Percentiles rank a stretch among this genome's conserved stretches.
phyloP scores from a whole-genome alignment of 2,888 invertebrate species.

The Andrena marginata region DNA sequence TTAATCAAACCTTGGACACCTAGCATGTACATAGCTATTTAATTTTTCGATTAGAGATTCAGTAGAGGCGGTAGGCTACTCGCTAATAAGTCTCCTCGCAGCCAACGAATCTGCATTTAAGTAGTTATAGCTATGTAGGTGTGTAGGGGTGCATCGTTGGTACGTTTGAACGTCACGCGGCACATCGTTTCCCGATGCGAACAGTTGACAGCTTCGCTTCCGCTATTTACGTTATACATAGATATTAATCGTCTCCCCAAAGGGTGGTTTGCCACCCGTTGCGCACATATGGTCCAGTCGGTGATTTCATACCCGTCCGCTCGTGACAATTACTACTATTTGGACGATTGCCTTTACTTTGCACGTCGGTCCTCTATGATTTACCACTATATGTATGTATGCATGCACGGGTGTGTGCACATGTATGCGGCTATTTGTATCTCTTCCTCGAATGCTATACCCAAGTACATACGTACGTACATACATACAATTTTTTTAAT shows the following conservation, averaged over 20 bases:
- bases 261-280: slow-evolving; percentile 78
- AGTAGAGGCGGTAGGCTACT: too few species aligned
- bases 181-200: neutral
- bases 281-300: slow-evolving; percentile 80
- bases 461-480: too few species aligned
- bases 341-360: slow-evolving; percentile 66
- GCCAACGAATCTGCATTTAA: neutral
- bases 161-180: neutral
- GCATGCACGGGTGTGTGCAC: neutral
- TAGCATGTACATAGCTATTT: slow-evolving; percentile 16
- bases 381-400: slow-evolving; percentile 52
- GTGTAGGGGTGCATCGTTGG: neutral
- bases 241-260: slow-evolving; percentile 68
- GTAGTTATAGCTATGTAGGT: neutral
- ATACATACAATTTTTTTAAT: too few species aligned
- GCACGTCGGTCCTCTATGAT: slow-evolving; percentile 54
- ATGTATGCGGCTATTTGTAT: neutral
- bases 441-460: neutral
- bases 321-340: slow-evolving; percentile 76
- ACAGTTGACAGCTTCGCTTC: slow-evolving; percentile 17
- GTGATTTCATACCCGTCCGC: slow-evolving; percentile 74
- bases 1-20: slow-evolving; percentile 44
- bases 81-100: too few species aligned
- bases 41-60: neutral
- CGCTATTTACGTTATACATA: slow-evolving; percentile 42